Conservation (phyloP, 1,140 invertebrate species). For the Drosophila nigrodunni region DNA sequence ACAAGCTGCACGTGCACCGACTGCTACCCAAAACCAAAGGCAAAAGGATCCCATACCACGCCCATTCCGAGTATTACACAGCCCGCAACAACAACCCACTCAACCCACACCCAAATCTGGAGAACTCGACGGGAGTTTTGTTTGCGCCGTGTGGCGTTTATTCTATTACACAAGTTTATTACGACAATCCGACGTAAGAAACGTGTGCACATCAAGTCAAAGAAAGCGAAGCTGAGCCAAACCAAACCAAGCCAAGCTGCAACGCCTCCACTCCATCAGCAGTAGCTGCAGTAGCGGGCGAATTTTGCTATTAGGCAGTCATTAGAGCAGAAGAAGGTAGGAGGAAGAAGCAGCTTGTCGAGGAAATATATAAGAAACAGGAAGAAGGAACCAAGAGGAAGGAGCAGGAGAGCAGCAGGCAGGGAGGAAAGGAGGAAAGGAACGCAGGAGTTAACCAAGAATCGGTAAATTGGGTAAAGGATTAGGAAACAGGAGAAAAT, state of each 20-base stretch:
- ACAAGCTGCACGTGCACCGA: conserved; percentile 72
- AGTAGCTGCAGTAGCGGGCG: conserved; percentile 37
- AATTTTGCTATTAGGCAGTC: conserved; percentile 80
- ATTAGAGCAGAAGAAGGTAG: conserved; percentile 69
- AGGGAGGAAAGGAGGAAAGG: too few species aligned
- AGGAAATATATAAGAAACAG: too few species aligned
- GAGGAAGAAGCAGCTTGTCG: too few species aligned
- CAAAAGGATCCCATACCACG: conserved; percentile 10
- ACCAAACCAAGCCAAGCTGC: conserved; percentile 8
- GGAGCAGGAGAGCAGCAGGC: too few species aligned
- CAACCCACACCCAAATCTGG: conserved; percentile 15
- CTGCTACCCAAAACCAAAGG: conserved; percentile 44
- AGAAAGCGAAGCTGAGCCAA: conserved; percentile 39
- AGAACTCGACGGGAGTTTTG: conserved; percentile 61
- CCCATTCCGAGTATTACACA: neutral
- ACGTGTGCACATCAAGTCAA: conserved; percentile 73
- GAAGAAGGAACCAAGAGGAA: too few species aligned
- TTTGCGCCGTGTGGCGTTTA: conserved; percentile 75
- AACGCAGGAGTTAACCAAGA: too few species aligned
- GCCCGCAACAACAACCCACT: conserved; percentile 23
- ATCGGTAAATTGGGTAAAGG: too few species aligned
- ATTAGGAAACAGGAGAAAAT: too few species aligned
- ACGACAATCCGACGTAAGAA: conserved; percentile 69
- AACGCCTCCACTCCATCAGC: conserved; percentile 1
- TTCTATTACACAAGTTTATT: conserved; percentile 83